Evolutionary conservation across 2,888 invertebrate species (phyloP).

Genomic region (Strigamia maritima): DNA sequence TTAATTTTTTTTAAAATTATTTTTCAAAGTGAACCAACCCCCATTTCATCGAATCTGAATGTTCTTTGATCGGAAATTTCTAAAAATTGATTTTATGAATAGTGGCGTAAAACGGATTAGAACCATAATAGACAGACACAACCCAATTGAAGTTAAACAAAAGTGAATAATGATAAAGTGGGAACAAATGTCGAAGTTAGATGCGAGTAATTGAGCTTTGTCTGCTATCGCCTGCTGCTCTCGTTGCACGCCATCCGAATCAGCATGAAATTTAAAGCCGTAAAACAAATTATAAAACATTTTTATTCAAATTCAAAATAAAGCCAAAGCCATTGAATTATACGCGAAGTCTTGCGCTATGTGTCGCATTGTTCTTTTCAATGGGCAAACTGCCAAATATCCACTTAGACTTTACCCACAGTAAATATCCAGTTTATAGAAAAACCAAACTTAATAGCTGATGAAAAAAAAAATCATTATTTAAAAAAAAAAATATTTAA

Average conservation of each 20-base stretch:
- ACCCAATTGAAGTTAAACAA: no score
- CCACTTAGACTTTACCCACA: not conserved
- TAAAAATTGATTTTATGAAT: no score
- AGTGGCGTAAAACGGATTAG: no score
- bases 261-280: constrained; percentile 1
- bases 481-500: no score
- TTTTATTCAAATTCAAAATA: constrained; percentile 28
- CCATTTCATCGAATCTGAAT: no score
- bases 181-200: not conserved
- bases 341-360: constrained; percentile 20
- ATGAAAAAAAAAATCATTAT: not conserved
- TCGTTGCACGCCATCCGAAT: not conserved
- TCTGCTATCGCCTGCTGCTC: not conserved
- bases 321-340: constrained; percentile 15
- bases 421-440: no score
- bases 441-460: not conserved
- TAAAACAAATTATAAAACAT: constrained; percentile 1
- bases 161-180: no score
- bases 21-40: no score
- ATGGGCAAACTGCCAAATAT: constrained; percentile 25
- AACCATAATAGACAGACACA: no score
- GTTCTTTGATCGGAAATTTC: no score
- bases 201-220: not conserved
- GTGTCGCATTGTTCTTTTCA: constrained; percentile 9
- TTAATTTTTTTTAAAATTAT: no score